Evolutionary conservation across 2,113 vertebrate genomes (phyloP).

Genomic region (Sminthopsis crassicaudata): DNA sequence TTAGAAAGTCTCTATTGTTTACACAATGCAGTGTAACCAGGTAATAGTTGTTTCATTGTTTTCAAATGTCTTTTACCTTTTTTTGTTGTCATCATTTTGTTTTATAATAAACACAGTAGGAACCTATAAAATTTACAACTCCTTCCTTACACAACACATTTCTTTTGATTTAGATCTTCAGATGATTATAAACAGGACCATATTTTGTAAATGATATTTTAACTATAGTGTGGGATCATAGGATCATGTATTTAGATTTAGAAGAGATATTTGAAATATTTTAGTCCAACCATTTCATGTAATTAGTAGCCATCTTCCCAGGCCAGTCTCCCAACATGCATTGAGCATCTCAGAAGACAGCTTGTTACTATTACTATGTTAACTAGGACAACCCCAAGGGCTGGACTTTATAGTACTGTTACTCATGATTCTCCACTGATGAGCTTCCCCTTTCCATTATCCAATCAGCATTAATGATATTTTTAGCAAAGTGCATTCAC

Average conservation of each 20-base stretch:
- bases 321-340: not conserved
- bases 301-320: not conserved
- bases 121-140: not conserved
- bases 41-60: conserved; percentile 14
- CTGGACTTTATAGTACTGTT: not conserved
- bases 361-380: not conserved
- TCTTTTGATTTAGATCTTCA: not conserved
- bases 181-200: not conserved
- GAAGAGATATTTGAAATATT: not conserved
- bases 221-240: not conserved
- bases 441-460: not conserved
- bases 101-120: not conserved
- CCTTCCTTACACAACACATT: not conserved
- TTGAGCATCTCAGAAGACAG: not conserved
- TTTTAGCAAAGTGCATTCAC: not conserved
- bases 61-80: not conserved
- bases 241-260: not conserved
- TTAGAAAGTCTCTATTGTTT: not conserved
- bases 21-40: conserved; percentile 5
- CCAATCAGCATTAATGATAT: not conserved
- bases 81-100: conserved; percentile 25
- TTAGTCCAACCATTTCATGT: not conserved
- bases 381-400: not conserved
- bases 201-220: not conserved
- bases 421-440: not conserved